phyloP scores from a whole-genome alignment of 1,140 invertebrate species.

The Caenorhabditis remanei region DNA sequence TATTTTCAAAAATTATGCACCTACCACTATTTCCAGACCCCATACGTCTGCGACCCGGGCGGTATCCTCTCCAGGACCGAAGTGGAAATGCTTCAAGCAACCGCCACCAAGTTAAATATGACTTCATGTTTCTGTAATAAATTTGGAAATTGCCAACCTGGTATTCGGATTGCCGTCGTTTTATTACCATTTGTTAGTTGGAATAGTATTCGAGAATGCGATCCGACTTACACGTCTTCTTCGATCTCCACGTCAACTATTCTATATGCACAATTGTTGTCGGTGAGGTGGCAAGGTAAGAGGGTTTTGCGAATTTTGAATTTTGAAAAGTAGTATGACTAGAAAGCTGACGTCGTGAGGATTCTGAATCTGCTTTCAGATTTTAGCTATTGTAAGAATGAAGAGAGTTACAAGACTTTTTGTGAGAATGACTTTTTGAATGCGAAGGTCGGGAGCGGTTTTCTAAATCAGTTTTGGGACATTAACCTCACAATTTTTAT shows the following conservation, averaged over 20 bases:
- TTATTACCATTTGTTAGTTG: conserved; percentile 23
- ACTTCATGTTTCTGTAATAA: conserved; percentile 54
- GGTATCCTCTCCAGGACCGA: conserved; percentile 53
- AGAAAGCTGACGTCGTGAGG: too few species aligned
- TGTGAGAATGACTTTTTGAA: too few species aligned
- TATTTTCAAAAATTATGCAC: background rate
- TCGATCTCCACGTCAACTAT: background rate
- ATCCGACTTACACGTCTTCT: conserved; percentile 5
- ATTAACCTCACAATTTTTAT: too few species aligned
- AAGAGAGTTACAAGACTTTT: too few species aligned
- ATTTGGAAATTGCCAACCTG: conserved; percentile 38
- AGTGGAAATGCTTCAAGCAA: conserved; percentile 45
- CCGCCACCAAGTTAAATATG: conserved; percentile 33
- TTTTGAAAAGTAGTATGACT: too few species aligned
- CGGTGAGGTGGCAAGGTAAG: conserved; percentile 3
- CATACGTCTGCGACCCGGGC: conserved; percentile 53
- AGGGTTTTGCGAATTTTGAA: background rate
- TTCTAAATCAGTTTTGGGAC: too few species aligned
- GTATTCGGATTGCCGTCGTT: conserved; percentile 1
- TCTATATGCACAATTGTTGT: conserved; percentile 35
- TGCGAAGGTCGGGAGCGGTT: too few species aligned
- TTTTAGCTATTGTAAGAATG: too few species aligned
- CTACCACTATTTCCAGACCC: conserved; percentile 21
- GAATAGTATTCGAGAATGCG: conserved; percentile 29
- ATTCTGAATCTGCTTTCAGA: too few species aligned